phyloP scores from a whole-genome alignment of 64 coral and sea anemone genomes.

The Stichodactyla helianthus region DNA sequence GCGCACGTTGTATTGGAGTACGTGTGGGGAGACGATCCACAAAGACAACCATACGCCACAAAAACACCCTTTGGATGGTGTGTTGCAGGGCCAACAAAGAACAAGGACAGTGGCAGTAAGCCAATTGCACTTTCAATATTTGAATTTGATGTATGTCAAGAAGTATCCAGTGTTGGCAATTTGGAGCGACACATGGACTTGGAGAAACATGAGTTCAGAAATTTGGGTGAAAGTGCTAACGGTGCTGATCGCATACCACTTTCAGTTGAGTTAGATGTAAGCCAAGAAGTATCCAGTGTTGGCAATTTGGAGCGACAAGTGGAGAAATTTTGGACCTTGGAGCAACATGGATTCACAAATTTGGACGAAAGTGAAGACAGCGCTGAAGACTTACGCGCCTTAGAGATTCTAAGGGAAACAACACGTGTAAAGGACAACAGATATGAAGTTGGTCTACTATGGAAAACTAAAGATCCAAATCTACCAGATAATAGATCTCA shows the following conservation, averaged over 20 bases:
- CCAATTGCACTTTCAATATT: background rate
- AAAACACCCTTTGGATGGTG: no score
- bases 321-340: conserved; percentile 30
- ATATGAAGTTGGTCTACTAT: no score
- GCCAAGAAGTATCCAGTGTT: conserved; percentile 18
- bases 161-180: background rate
- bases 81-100: no score
- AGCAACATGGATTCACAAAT: conserved; percentile 38
- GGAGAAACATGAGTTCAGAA: conserved; percentile 16
- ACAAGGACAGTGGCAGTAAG: no score
- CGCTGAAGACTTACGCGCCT: background rate
- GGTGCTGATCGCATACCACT: background rate
- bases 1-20: conserved; percentile 32
- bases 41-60: no score
- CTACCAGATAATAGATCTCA: no score
- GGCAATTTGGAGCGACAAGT: conserved; percentile 1
- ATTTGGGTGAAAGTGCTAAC: no score
- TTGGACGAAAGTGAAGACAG: no score
- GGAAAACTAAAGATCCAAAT: no score
- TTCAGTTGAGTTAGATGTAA: conserved; percentile 22
- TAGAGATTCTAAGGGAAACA: no score
- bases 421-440: no score
- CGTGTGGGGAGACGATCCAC: no score
- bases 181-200: conserved; percentile 15
- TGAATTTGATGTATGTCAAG: conserved; percentile 28